Conservation (phyloP, 2,797 vertebrate genomes). For the Cichlasoma orientale region DNA sequence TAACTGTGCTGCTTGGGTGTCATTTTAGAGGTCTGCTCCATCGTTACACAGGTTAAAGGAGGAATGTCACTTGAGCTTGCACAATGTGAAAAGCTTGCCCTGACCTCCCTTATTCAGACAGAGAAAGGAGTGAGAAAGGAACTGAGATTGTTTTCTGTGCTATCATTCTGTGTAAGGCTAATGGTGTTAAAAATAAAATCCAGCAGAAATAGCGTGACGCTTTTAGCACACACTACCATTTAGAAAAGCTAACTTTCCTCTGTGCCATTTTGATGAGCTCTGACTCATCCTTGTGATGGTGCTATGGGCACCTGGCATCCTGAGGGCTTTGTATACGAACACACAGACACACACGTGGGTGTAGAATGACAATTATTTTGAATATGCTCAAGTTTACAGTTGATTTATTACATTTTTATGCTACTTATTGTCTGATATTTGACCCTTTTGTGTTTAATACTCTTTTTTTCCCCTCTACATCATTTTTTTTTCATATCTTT, state of each 20-base stretch:
- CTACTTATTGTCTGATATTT: neutral
- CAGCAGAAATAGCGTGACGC: conserved; percentile 30
- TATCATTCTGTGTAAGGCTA: conserved; percentile 22
- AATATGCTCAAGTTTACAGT: neutral
- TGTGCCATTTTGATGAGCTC: conserved; percentile 11
- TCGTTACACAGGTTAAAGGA: conserved; percentile 18
- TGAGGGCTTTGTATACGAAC: neutral
- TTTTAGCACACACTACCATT: conserved; percentile 1
- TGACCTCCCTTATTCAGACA: conserved; percentile 26
- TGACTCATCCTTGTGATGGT: conserved; percentile 55
- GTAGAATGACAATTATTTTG: neutral
- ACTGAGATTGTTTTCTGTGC: conserved; percentile 17
- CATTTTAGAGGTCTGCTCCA: conserved; percentile 27
- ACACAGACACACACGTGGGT: neutral
- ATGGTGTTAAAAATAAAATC: conserved; percentile 36
- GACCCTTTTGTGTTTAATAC: neutral
- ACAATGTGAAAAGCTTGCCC: conserved; percentile 5
- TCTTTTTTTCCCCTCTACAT: neutral
- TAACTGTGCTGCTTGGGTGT: neutral
- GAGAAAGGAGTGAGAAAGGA: conserved; percentile 35
- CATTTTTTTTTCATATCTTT: neutral
- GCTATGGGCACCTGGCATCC: conserved; percentile 19
- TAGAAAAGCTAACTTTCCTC: conserved; percentile 28
- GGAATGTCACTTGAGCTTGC: conserved; percentile 19
- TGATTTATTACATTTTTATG: neutral